Evolutionary conservation across 2,888 invertebrate genomes (phyloP).

Genomic region (Dolichomitus sp.): DNA sequence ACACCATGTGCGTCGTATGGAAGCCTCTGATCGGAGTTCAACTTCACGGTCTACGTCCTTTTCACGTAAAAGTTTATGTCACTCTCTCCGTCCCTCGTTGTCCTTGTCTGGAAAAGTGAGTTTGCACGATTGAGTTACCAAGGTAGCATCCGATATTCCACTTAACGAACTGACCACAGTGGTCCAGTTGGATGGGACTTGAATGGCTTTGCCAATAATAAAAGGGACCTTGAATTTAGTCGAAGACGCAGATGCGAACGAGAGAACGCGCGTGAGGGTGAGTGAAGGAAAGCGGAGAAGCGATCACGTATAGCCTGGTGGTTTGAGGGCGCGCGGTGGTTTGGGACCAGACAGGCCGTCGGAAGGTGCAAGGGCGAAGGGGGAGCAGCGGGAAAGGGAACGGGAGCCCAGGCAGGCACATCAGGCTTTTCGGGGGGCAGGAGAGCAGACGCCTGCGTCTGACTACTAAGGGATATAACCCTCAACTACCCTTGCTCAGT

Average conservation of each 20-base stretch:
- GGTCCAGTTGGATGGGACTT: neutral
- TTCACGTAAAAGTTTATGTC: conserved; percentile 55
- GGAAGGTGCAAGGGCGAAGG: conserved; percentile 62
- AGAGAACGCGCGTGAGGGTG: conserved; percentile 25
- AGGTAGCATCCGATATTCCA: conserved; percentile 3
- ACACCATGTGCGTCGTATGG: conserved; percentile 61
- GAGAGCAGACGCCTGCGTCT: conserved; percentile 77
- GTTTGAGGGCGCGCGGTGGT: conserved; percentile 68
- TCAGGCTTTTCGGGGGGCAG: conserved; percentile 65
- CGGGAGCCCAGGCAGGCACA: conserved; percentile 55
- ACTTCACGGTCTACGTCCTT: conserved; percentile 68
- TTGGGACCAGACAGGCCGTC: conserved; percentile 75
- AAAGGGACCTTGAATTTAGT: conserved; percentile 62
- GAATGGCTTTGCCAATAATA: conserved; percentile 23
- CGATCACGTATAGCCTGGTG: conserved; percentile 53
- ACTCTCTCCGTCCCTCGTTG: neutral
- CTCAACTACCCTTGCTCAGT: conserved; percentile 62
- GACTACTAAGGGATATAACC: conserved; percentile 77
- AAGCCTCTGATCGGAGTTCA: conserved; percentile 65
- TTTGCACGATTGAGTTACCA: conserved; percentile 22
- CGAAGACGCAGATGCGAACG: conserved; percentile 66
- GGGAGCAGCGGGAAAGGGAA: conserved; percentile 48
- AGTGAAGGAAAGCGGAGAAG: conserved; percentile 35
- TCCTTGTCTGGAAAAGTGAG: conserved; percentile 8
- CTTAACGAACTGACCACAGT: conserved; percentile 36